Evolutionary conservation across 2,113 vertebrate species (phyloP).

Genomic region (Sminthopsis crassicaudata): DNA sequence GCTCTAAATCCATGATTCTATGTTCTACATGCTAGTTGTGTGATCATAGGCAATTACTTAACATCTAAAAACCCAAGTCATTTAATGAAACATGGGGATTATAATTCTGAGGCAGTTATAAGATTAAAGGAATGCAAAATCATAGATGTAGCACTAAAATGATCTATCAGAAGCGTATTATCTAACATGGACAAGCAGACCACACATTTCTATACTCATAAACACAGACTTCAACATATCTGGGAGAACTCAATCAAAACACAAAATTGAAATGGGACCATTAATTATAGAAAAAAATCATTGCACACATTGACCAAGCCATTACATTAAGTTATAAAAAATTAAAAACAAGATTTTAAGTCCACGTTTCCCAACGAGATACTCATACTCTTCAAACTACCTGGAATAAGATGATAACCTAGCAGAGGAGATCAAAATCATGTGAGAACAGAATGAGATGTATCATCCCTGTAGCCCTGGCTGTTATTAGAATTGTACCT

Average conservation of each 20-base stretch:
- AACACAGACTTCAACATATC: background rate
- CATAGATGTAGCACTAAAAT: background rate
- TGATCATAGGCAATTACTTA: background rate
- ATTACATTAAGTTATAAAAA: background rate
- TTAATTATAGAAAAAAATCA: background rate
- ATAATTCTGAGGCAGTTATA: background rate
- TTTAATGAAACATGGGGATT: background rate
- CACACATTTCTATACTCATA: background rate
- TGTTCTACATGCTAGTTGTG: background rate
- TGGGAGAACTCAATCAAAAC: background rate
- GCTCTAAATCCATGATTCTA: background rate
- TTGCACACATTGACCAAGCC: background rate
- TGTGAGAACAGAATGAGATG: background rate
- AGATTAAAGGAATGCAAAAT: background rate
- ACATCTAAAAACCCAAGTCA: background rate
- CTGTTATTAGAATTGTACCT: background rate
- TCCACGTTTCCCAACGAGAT: background rate
- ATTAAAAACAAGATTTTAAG: background rate
- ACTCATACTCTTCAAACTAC: background rate
- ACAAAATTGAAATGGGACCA: background rate
- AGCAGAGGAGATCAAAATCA: background rate
- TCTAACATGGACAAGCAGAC: background rate
- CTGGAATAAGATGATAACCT: background rate
- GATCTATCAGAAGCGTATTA: background rate
- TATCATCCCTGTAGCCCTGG: background rate